Evolutionary conservation across 1,140 invertebrate genomes (phyloP), one percentile per base, ranked within the genome.

Genomic region (Vollenhovia emeryi): DNA sequence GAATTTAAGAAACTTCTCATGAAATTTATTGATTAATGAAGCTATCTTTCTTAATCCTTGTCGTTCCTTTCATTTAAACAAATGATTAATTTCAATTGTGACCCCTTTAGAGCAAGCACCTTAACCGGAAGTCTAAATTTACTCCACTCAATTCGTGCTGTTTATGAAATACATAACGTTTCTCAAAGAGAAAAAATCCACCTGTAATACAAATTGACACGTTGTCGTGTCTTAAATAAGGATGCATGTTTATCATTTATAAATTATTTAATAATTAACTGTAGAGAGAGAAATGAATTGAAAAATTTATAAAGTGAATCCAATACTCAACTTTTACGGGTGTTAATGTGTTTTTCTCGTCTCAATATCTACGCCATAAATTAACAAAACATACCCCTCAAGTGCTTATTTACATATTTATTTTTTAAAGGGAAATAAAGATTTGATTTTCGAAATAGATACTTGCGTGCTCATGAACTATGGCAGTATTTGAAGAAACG

Each of bases 81-180:
- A 52, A 62, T 45, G n/a, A 30, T 69, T 13, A 52, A 60, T 66
- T 74, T 50, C 50, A 21, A 73, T 57, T 69, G 40, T 60, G 33
- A 86, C 11, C n/a, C 45, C 68, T 48, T 60, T 83, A 43, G n/a
- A 64, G 62, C 24, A 86, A 86, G 84, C 86, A 86, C 78, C 84
- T 82, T 83, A 86, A 86, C 84, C 84, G 76, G 50, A 80, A 83
- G 33, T 55, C 33, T 60, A 74, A 73, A 52, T 86, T 45, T 74
- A 74, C 59, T 83, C 68, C 78, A 84, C 30, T 45, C 66, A 64
- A 82, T 86, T 82, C 21, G 15, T 71, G 24, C 50, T 68, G 13
- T 59, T 50, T 50, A 84, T 52, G 33, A 48, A 45, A 74, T 83
- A 48, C 8, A 8, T 60, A 36, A 59, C 13, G 27, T 83, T 15